Percentiles rank a stretch among this genome's conserved stretches.
phyloP scores from a whole-genome alignment of 2,888 invertebrate species.

The Drosophila picticornis region DNA sequence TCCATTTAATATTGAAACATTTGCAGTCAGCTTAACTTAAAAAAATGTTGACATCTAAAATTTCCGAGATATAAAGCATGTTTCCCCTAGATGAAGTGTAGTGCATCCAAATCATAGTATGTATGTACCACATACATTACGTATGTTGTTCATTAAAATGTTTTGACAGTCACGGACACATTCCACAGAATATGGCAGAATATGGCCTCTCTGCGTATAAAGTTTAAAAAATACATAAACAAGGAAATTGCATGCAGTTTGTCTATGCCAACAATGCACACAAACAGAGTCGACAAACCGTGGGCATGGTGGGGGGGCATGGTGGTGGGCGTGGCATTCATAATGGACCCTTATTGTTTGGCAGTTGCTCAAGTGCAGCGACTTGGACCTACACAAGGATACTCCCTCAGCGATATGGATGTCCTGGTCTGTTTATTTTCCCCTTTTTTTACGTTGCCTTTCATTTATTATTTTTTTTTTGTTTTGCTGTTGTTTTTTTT shows the following conservation, averaged over 20 bases:
- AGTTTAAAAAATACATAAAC: slow-evolving; percentile 5
- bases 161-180: neutral
- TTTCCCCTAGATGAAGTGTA: neutral
- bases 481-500: neutral
- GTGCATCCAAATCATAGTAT: neutral
- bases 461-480: neutral
- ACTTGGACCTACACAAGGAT: slow-evolving; percentile 21
- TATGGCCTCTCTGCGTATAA: neutral
- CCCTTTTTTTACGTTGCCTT: neutral
- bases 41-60: neutral
- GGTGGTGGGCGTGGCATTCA: slow-evolving; percentile 34
- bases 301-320: slow-evolving; percentile 18
- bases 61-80: neutral
- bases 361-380: slow-evolving; percentile 55
- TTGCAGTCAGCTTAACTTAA: neutral
- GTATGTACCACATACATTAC: neutral
- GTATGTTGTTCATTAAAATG: slow-evolving; percentile 7
- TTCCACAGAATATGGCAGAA: no score
- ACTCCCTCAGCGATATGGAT: slow-evolving; percentile 18
- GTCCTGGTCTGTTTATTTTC: slow-evolving; percentile 1
- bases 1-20: neutral
- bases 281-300: slow-evolving; percentile 23
- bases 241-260: slow-evolving; percentile 22
- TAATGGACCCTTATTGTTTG: slow-evolving; percentile 33
- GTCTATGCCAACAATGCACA: slow-evolving; percentile 12